A percentile compares a stretch with the other conserved stretches of the same genome.
Conservation (phyloP, 2,797 vertebrate genomes). For the Cynodonichthys magdalenae region DNA sequence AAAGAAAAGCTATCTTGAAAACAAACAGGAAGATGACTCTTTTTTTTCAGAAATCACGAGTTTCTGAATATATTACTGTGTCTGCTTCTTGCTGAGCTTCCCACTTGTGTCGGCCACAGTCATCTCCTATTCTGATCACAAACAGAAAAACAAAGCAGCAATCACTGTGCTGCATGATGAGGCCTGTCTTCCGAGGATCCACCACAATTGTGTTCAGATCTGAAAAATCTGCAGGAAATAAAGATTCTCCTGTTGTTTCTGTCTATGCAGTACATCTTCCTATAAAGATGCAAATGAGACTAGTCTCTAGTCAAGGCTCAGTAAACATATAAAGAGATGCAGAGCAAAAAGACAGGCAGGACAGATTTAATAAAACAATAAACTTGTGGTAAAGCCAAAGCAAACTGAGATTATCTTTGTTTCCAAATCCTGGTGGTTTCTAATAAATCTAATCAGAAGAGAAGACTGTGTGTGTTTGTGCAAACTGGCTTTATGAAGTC, state of each 20-base stretch:
- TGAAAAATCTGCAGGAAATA: slow-evolving; percentile 66
- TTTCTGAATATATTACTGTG: slow-evolving; percentile 65
- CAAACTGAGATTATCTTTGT: slow-evolving; percentile 45
- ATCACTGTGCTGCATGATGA: slow-evolving; percentile 69
- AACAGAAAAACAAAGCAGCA: slow-evolving; percentile 76
- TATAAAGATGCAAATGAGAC: slow-evolving; percentile 83
- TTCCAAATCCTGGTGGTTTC: slow-evolving; percentile 50
- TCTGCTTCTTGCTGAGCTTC: slow-evolving; percentile 49
- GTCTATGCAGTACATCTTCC: slow-evolving; percentile 68
- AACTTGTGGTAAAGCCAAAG: slow-evolving; percentile 45
- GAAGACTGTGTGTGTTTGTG: slow-evolving; percentile 16
- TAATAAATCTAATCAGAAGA: slow-evolving; percentile 21
- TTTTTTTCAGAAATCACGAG: slow-evolving; percentile 31
- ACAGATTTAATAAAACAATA: slow-evolving; percentile 50
- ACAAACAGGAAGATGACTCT: slow-evolving; percentile 63
- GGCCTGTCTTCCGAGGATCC: slow-evolving; percentile 69
- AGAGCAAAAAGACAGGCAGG: slow-evolving; percentile 23
- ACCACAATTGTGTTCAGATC: slow-evolving; percentile 65
- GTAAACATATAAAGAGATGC: slow-evolving; percentile 61
- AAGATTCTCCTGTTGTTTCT: slow-evolving; percentile 69
- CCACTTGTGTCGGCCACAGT: slow-evolving; percentile 57
- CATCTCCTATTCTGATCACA: slow-evolving; percentile 74
- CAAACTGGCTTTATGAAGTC: slow-evolving; percentile 23
- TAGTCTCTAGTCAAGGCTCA: slow-evolving; percentile 49
- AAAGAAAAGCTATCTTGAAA: slow-evolving; percentile 52